Conservation (phyloP, 35 echinoderm and acorn worm genomes). For the Ophioderma brevispina region DNA sequence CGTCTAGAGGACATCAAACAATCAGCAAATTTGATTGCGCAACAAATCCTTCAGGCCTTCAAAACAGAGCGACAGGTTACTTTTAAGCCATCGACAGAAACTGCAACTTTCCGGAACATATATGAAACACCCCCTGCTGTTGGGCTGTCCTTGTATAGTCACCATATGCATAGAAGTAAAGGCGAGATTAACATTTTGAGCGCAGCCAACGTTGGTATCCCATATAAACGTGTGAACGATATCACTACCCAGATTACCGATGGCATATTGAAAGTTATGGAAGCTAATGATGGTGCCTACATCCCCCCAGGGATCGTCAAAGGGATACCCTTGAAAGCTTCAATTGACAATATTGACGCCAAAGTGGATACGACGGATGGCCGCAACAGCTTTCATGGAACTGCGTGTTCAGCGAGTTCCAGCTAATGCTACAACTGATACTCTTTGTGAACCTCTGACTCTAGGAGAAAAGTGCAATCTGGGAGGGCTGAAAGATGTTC, state of each 20-base stretch:
- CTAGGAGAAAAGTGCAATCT: neutral
- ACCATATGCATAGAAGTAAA: neutral
- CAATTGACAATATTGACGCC: neutral
- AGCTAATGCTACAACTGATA: neutral
- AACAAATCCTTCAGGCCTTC: too few relatives aligned
- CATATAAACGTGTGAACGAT: constrained; percentile 33
- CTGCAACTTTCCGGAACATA: too few relatives aligned
- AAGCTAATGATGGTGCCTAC: too few relatives aligned
- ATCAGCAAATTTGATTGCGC: too few relatives aligned
- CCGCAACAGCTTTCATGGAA: neutral
- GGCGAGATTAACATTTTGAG: neutral
- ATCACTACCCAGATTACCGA: constrained; percentile 21
- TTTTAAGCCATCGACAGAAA: too few relatives aligned
- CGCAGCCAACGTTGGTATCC: constrained; percentile 8
- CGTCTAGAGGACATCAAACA: too few relatives aligned
- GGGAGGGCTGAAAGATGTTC: neutral
- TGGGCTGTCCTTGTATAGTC: neutral
- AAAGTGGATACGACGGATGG: neutral
- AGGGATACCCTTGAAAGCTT: neutral
- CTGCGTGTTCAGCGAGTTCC: neutral
- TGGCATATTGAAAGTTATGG: constrained; percentile 1
- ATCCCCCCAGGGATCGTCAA: neutral
- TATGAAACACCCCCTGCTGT: too few relatives aligned
- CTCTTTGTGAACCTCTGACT: neutral
- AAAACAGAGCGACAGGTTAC: too few relatives aligned